Base-by-base conservation (phyloP, 2,888 invertebrate species). In the Drosophila borborema region DNA sequence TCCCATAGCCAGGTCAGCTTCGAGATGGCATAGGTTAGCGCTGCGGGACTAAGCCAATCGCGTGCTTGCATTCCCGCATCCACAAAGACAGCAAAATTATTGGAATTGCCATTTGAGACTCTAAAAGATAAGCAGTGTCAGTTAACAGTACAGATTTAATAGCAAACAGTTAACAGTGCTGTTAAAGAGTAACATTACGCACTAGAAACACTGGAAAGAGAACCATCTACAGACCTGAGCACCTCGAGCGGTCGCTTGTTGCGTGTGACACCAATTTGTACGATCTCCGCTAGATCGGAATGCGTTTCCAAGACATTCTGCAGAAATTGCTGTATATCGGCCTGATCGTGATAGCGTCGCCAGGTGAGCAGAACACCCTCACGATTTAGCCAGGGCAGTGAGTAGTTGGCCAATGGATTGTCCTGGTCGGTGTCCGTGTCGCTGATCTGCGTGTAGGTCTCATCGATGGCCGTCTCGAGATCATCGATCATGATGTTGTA, bases 21-120 rank as follows among this genome's bases (percentile, higher is more conserved):
- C 81, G 97, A 95, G 12, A 97, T 95, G 53, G 97, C 94, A 92
- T 95, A 97, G 0, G 97, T 96, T 5, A 96, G 96, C 0, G 96
- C 95, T 0, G 97, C 96, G 0, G 96, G 95, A 48, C 96, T 96
- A 78, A 97, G 96, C 97, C 97, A 99, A 94, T 99, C 98, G 20
- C 98, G 94, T 0, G 97, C 97, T 88, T 98, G 97, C 72, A 97
- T 96, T 3, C 97, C 96, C 0, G 95, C 96, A 82, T 96, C 96
- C 38, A 96, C 92, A 95, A 96, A 96, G 1, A 96, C 94, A 0
- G 95, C 96, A 55, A 94, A 94, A 63, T 95, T 96, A 2, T 92
- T 92, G 0, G 93, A 86, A 46, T 94, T 93, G 1, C 96, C 96
- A 84, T 96, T 96, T 8, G 96, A 96, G 75, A 97, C 95, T 84